These are phyloP conservation scores for Paradoxurus hermaphroditus DNA, from an alignment of 2,113 vertebrate genomes.

Conservation along the genomic window DNA sequence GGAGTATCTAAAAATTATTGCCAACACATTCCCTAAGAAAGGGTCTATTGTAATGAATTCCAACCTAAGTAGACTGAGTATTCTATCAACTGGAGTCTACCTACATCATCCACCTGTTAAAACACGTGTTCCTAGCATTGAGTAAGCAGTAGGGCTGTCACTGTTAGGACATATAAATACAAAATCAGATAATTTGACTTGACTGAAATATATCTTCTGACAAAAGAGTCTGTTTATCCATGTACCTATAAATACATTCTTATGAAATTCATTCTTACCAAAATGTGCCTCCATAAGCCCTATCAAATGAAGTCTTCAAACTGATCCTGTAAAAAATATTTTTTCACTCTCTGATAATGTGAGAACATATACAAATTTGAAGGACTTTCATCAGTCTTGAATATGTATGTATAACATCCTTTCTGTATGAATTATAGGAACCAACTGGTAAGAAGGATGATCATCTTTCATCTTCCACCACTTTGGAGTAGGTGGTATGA, in stretches of 20 bases:
- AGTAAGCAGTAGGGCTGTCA: neutral
- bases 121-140: neutral
- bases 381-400: neutral
- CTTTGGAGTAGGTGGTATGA: neutral
- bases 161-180: neutral
- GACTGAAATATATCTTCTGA: neutral
- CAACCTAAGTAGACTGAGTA: neutral
- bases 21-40: neutral
- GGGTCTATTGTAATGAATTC: neutral
- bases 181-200: neutral
- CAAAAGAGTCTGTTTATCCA: neutral
- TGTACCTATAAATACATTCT: slow-evolving; percentile 24
- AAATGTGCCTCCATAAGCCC: neutral
- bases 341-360: neutral
- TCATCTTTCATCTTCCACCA: neutral
- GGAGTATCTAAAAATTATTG: neutral
- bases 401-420: neutral
- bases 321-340: neutral
- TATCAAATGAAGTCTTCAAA: slow-evolving; percentile 33
- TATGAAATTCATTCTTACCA: slow-evolving; percentile 50
- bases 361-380: slow-evolving; percentile 8
- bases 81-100: neutral
- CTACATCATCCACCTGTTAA: neutral
- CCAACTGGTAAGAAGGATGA: neutral
- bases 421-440: neutral